phyloP scores from a whole-genome alignment of 2,797 vertebrate species.

The Cryptoprocta ferox region DNA sequence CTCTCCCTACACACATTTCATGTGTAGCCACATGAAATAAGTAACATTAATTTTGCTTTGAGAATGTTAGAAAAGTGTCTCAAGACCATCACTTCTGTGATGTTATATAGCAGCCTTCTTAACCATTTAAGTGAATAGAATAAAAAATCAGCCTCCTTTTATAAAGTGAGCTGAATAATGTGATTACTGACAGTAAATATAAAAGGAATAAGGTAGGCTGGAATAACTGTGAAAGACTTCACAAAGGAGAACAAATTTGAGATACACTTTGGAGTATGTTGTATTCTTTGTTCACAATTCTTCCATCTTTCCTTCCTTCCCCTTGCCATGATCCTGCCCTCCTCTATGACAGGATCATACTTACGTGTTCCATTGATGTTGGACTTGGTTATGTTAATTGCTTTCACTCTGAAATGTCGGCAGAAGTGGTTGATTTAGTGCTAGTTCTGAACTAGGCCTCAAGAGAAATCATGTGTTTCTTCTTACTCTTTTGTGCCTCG shows the following conservation, averaged over 20 bases:
- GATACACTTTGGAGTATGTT: background rate
- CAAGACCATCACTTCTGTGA: background rate
- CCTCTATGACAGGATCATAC: background rate
- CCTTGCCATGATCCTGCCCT: background rate
- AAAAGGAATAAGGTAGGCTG: background rate
- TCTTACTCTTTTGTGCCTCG: background rate
- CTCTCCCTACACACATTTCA: no score
- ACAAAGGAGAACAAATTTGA: background rate
- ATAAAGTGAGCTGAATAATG: background rate
- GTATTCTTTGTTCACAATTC: background rate
- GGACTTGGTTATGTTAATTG: background rate
- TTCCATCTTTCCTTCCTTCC: background rate
- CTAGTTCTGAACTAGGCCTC: background rate
- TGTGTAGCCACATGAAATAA: background rate
- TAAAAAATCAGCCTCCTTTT: background rate
- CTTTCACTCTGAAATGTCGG: background rate
- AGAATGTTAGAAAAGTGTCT: background rate
- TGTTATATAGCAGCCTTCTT: background rate
- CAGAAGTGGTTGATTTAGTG: background rate
- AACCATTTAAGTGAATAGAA: background rate
- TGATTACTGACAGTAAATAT: background rate
- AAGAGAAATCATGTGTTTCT: background rate
- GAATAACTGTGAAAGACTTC: background rate
- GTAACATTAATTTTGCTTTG: background rate
- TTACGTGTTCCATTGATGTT: background rate